Percentiles rank a stretch among this genome's conserved stretches.
These are phyloP conservation scores for Tetragonula clypearis DNA, from an alignment of 1,140 invertebrate species.

Conservation along the genomic window DNA sequence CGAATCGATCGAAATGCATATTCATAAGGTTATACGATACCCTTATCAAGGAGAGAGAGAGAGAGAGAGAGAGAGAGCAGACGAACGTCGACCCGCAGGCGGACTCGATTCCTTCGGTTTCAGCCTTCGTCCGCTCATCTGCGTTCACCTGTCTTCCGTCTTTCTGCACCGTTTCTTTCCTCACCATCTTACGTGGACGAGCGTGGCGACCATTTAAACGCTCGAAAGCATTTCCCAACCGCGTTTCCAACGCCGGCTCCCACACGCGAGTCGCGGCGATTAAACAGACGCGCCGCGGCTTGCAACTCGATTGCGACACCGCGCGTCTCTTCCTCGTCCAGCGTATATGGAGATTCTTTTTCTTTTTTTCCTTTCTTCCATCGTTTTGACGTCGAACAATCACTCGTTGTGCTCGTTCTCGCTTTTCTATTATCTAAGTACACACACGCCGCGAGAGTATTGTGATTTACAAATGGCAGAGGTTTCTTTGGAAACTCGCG, in stretches of 20 bases:
- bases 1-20: slow-evolving; percentile 16
- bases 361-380: not conserved
- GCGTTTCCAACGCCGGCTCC: slow-evolving; percentile 8
- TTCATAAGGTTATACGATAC: slow-evolving; percentile 14
- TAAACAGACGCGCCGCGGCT: slow-evolving; percentile 32
- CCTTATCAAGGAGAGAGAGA: slow-evolving; percentile 43
- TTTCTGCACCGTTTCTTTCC: slow-evolving; percentile 52
- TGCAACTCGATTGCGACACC: slow-evolving; percentile 35
- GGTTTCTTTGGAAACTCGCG: not conserved
- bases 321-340: not conserved
- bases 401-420: not conserved
- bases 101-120: slow-evolving; percentile 57
- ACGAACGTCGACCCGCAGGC: slow-evolving; percentile 54
- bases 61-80: slow-evolving; percentile 19
- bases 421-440: not conserved
- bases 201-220: slow-evolving; percentile 44
- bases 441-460: not conserved
- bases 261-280: slow-evolving; percentile 27
- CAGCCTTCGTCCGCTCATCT: slow-evolving; percentile 58
- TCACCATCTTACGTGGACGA: slow-evolving; percentile 52
- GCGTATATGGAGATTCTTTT: slow-evolving; percentile 14
- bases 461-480: not conserved
- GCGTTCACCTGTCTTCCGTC: slow-evolving; percentile 69
- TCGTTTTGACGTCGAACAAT: not conserved
- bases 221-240: slow-evolving; percentile 24